These are phyloP conservation scores for Platycnemis pennipes DNA, from an alignment of 2,888 invertebrate species.

Conservation along the genomic window DNA sequence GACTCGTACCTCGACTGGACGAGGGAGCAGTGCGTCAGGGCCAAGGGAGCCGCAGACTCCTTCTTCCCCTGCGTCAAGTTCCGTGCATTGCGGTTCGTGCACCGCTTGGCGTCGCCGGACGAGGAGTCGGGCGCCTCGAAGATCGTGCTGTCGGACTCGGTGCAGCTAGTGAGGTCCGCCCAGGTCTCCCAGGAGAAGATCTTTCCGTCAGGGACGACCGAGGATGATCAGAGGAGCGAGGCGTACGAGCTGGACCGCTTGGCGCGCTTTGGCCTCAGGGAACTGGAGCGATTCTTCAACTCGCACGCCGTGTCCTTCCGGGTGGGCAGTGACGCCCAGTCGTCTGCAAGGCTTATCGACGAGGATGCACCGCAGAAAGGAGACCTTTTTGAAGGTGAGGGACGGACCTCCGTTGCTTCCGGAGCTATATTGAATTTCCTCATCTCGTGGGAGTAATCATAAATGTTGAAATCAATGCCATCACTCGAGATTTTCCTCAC, in stretches of 20 bases:
- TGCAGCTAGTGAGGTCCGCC: slow-evolving; percentile 77
- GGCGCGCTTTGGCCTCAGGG: slow-evolving; percentile 69
- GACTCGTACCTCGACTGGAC: slow-evolving; percentile 70
- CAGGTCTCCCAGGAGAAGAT: slow-evolving; percentile 74
- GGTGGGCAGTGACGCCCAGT: slow-evolving; percentile 48
- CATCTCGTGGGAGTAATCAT: too few relatives aligned
- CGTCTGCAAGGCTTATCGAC: slow-evolving; percentile 49
- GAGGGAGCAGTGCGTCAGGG: slow-evolving; percentile 58
- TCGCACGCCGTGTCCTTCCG: slow-evolving; percentile 69
- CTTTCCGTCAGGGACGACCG: slow-evolving; percentile 67
- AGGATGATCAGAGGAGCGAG: slow-evolving; percentile 68
- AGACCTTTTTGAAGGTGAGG: slow-evolving; percentile 44
- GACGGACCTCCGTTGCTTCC: not conserved
- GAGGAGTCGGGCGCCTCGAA: slow-evolving; percentile 62
- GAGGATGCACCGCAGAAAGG: slow-evolving; percentile 60
- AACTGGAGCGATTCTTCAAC: slow-evolving; percentile 70
- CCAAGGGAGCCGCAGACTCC: slow-evolving; percentile 68
- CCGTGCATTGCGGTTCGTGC: slow-evolving; percentile 76
- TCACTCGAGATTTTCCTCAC: too few relatives aligned
- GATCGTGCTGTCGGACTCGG: slow-evolving; percentile 73
- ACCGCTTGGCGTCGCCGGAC: slow-evolving; percentile 69
- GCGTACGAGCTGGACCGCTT: slow-evolving; percentile 70
- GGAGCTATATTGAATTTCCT: too few relatives aligned
- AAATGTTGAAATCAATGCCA: too few relatives aligned
- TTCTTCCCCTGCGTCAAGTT: slow-evolving; percentile 77